Evolutionary conservation across 2,797 vertebrate genomes (phyloP).

Genomic region (Macropus fuliginosus): DNA sequence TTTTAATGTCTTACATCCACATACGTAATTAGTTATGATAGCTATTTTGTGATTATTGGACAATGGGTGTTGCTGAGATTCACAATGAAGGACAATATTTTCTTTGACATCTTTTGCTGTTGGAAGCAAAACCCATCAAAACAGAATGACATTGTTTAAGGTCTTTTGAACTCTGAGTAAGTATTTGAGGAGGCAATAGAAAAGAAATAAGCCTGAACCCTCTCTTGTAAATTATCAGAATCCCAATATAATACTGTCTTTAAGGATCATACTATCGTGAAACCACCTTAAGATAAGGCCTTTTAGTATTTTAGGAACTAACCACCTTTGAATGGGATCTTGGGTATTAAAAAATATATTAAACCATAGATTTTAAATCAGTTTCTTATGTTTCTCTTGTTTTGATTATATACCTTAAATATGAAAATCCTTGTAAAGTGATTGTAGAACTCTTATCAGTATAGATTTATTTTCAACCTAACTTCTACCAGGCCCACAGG

Average conservation of each 20-base stretch:
- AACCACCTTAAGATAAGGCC: not conserved
- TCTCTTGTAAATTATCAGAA: not conserved
- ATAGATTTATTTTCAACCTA: not conserved
- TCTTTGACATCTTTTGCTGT: not conserved
- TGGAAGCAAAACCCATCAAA: not conserved
- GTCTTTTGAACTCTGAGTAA: conserved; percentile 31
- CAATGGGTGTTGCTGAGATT: not conserved
- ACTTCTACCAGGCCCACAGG: not conserved
- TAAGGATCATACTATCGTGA: not conserved
- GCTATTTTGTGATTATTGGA: not conserved
- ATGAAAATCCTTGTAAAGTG: not conserved
- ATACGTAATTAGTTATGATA: not conserved
- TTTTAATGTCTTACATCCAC: not conserved
- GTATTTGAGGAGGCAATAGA: not conserved
- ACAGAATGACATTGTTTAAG: conserved; percentile 1
- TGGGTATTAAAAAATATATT: not conserved
- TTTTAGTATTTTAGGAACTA: conserved; percentile 38
- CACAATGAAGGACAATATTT: not conserved
- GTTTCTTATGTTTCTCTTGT: conserved; percentile 4
- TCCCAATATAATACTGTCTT: not conserved
- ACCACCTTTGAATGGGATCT: conserved; percentile 4
- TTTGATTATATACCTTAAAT: conserved; percentile 19
- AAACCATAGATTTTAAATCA: conserved; percentile 1
- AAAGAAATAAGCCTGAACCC: conserved; percentile 13
- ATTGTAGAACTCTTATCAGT: not conserved